These are phyloP conservation scores for Altica lythri DNA, from an alignment of 2,888 invertebrate genomes.

Conservation along the genomic window DNA sequence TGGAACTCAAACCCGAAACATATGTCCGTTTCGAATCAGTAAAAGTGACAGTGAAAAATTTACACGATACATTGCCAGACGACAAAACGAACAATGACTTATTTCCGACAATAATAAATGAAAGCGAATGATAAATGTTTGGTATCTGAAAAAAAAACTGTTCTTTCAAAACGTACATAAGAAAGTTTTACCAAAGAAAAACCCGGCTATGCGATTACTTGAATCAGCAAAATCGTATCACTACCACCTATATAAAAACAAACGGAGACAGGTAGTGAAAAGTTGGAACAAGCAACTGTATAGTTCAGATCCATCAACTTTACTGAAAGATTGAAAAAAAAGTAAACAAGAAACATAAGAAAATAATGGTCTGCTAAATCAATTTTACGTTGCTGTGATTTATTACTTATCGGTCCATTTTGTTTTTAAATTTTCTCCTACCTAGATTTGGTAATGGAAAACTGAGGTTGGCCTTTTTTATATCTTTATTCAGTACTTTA, in stretches of 20 bases:
- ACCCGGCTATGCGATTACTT: too few relatives aligned
- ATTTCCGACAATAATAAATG: neutral
- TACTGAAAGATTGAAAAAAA: constrained; percentile 12
- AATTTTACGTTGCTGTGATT: constrained; percentile 17
- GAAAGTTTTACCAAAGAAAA: too few relatives aligned
- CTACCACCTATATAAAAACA: too few relatives aligned
- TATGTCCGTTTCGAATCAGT: neutral
- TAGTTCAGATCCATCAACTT: constrained; percentile 12
- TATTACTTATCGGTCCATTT: constrained; percentile 17
- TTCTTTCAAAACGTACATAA: too few relatives aligned
- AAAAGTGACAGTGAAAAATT: neutral
- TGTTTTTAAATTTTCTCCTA: constrained; percentile 6
- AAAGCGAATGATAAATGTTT: too few relatives aligned
- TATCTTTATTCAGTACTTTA: too few relatives aligned
- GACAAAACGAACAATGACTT: neutral
- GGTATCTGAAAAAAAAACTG: too few relatives aligned
- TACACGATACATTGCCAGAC: neutral
- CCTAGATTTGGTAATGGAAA: neutral
- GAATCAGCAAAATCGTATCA: too few relatives aligned
- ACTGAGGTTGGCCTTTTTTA: too few relatives aligned
- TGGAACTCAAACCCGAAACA: neutral
- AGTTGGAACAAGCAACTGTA: neutral
- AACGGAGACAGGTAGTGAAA: too few relatives aligned
- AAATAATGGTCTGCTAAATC: constrained; percentile 19
- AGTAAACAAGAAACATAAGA: constrained; percentile 22